A percentile compares a stretch with the other conserved stretches of the same genome.
phyloP scores from a whole-genome alignment of 2,797 vertebrate genomes.

The Crocodylus rhombifer region DNA sequence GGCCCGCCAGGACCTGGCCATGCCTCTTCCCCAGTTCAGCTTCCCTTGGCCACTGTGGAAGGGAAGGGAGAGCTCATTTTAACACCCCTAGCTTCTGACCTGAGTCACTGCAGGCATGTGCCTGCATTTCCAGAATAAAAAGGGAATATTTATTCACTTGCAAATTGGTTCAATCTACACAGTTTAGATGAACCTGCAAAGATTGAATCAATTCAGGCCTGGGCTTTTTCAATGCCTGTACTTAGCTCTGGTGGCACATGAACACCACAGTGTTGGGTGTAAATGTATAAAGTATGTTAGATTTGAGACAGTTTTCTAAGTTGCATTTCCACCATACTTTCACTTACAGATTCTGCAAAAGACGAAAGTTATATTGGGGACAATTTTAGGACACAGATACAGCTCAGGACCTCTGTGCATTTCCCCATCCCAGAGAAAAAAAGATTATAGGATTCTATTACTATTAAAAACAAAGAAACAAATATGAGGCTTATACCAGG shows the following conservation, averaged over 20 bases:
- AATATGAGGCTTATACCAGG: not conserved
- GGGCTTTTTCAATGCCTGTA: too few relatives aligned
- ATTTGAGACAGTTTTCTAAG: slow-evolving; percentile 37
- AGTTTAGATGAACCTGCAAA: too few relatives aligned
- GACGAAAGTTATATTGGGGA: not conserved
- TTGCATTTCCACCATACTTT: slow-evolving; percentile 21
- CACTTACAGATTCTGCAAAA: not conserved
- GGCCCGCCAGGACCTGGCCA: too few relatives aligned
- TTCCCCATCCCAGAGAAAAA: not conserved
- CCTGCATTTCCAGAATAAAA: too few relatives aligned
- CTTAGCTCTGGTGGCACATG: not conserved
- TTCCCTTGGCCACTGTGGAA: too few relatives aligned
- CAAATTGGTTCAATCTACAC: too few relatives aligned
- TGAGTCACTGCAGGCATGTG: too few relatives aligned
- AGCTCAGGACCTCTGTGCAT: not conserved
- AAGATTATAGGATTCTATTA: not conserved
- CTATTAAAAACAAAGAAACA: not conserved
- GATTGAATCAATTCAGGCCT: too few relatives aligned
- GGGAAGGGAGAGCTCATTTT: too few relatives aligned
- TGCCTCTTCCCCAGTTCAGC: too few relatives aligned
- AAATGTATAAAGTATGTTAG: slow-evolving; percentile 5
- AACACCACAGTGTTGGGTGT: slow-evolving; percentile 24
- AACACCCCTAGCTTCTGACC: too few relatives aligned
- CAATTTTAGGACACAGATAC: slow-evolving; percentile 2
- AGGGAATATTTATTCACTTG: too few relatives aligned